Percentiles rank a stretch among this genome's conserved stretches.
phyloP scores from a whole-genome alignment of 2,888 invertebrate genomes.

The Deilephila elpenor region DNA sequence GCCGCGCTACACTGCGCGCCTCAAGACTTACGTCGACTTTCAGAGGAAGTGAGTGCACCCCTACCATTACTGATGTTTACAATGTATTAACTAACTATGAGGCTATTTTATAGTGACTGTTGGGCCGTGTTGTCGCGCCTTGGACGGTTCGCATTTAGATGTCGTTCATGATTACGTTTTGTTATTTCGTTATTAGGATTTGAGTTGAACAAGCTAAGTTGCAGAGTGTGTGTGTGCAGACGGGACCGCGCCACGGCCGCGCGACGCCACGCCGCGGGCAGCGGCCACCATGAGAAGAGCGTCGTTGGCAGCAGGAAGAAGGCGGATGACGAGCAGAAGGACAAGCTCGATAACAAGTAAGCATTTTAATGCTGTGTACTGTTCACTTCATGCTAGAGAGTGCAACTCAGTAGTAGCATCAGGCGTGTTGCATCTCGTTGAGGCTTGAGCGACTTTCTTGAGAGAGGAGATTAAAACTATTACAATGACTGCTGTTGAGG shows the following conservation, averaged over 20 bases:
- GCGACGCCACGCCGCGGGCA: conserved; percentile 48
- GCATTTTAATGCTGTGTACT: conserved; percentile 8
- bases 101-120: too few species aligned
- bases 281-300: conserved; percentile 38
- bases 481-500: too few species aligned
- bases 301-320: conserved; percentile 44
- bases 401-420: too few species aligned
- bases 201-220: too few species aligned
- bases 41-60: conserved; percentile 57
- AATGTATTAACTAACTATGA: too few species aligned
- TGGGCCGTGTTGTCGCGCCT: background rate
- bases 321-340: conserved; percentile 46
- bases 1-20: conserved; percentile 59
- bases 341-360: conserved; percentile 46
- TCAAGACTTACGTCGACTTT: conserved; percentile 59
- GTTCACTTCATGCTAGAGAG: background rate
- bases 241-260: conserved; percentile 58
- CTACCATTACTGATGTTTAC: too few species aligned
- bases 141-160: too few species aligned
- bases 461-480: too few species aligned
- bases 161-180: too few species aligned
- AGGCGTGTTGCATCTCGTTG: too few species aligned
- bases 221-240: conserved; percentile 43
- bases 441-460: too few species aligned
- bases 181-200: too few species aligned